Evolutionary conservation across 2,888 invertebrate species (phyloP).

Genomic region (Pemphredon lugubris): DNA sequence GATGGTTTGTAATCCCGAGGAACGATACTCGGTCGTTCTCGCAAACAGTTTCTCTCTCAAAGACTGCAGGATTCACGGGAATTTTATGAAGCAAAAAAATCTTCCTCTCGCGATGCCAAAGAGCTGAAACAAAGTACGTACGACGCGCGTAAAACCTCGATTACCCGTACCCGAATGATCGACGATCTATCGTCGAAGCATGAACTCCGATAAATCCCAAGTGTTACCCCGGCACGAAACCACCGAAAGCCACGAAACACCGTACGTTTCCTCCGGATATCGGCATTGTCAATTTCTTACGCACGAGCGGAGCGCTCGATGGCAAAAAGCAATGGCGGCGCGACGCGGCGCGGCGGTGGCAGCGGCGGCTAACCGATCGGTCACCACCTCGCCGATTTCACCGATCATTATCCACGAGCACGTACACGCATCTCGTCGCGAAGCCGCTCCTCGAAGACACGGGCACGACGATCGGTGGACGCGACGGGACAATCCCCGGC

Average conservation of each 20-base stretch:
- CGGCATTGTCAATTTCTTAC: conserved; percentile 59
- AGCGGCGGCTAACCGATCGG: conserved; percentile 1
- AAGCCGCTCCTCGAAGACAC: conserved; percentile 29
- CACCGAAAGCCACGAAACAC: conserved; percentile 10
- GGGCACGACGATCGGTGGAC: conserved; percentile 34
- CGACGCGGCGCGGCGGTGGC: conserved; percentile 6
- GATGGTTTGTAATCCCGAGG: too few relatives aligned
- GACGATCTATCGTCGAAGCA: too few relatives aligned
- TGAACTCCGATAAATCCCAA: too few relatives aligned
- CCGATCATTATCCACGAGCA: conserved; percentile 54
- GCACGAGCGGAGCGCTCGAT: conserved; percentile 52
- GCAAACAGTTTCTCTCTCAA: too few relatives aligned
- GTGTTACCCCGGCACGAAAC: not conserved
- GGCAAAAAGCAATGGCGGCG: conserved; percentile 42
- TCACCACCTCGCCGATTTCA: conserved; percentile 56
- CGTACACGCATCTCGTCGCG: conserved; percentile 42
- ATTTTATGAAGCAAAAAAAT: too few relatives aligned
- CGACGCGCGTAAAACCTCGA: too few relatives aligned
- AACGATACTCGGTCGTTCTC: too few relatives aligned
- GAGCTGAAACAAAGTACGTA: too few relatives aligned
- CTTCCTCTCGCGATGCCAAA: too few relatives aligned
- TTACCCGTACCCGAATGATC: too few relatives aligned
- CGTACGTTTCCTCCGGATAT: conserved; percentile 48
- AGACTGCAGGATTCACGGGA: too few relatives aligned
- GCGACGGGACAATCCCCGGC: too few relatives aligned